Conservation (phyloP, 2,888 invertebrate genomes). For the Chymomyza procnemis region DNA sequence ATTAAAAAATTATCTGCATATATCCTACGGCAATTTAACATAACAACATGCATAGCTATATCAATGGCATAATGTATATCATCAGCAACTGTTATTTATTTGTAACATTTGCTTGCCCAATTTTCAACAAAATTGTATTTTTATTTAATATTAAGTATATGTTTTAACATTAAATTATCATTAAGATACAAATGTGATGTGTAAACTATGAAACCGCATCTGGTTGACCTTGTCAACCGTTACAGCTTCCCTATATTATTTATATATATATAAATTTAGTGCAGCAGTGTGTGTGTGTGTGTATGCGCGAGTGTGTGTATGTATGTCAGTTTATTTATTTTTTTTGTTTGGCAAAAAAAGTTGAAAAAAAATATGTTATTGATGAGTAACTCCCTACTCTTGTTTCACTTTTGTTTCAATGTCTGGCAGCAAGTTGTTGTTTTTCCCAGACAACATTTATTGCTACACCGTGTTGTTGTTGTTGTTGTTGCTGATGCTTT, state of each 20-base stretch:
- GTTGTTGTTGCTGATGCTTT: constrained; percentile 21
- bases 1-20: too few relatives aligned
- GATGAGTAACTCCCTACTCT: constrained; percentile 24
- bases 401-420: constrained; percentile 29
- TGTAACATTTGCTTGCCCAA: not conserved
- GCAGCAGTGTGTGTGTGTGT: not conserved
- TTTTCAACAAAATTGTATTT: constrained; percentile 7
- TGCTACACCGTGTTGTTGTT: constrained; percentile 6
- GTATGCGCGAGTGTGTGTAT: not conserved
- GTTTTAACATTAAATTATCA: not conserved
- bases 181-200: constrained; percentile 8
- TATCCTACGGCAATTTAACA: not conserved
- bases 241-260: constrained; percentile 40
- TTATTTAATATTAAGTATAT: constrained; percentile 11
- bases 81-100: not conserved
- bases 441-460: constrained; percentile 1
- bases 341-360: constrained; percentile 27
- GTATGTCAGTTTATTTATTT: constrained; percentile 6
- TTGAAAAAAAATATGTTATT: constrained; percentile 36
- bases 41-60: not conserved
- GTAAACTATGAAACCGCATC: constrained; percentile 43
- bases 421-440: constrained; percentile 19
- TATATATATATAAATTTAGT: not conserved
- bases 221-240: constrained; percentile 69
- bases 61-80: not conserved